Evolutionary conservation across 2,113 vertebrate genomes (phyloP).

Genomic region (Poeciliopsis prolifica): DNA sequence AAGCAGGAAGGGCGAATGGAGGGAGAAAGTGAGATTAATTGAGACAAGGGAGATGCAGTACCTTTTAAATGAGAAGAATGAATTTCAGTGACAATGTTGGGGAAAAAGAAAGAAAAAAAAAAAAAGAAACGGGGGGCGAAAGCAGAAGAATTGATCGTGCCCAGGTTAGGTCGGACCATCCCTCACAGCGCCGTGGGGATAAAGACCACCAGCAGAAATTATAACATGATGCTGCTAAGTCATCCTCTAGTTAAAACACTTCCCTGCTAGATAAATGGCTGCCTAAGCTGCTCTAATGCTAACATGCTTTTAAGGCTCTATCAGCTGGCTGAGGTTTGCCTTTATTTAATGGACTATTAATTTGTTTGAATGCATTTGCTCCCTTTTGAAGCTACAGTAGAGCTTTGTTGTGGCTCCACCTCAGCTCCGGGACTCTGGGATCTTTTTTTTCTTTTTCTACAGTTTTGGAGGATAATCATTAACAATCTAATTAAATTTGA

Average conservation of each 20-base stretch:
- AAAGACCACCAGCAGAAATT: slow-evolving; percentile 56
- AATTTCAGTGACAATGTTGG: slow-evolving; percentile 62
- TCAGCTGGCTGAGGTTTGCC: slow-evolving; percentile 53
- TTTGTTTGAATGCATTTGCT: slow-evolving; percentile 70
- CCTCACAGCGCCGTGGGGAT: slow-evolving; percentile 45
- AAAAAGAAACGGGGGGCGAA: neutral
- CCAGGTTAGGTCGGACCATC: slow-evolving; percentile 55
- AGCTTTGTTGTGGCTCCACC: slow-evolving; percentile 45
- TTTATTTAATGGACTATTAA: slow-evolving; percentile 79
- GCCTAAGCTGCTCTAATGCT: slow-evolving; percentile 59
- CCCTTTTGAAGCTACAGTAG: slow-evolving; percentile 43
- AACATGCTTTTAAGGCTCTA: slow-evolving; percentile 71
- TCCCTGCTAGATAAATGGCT: slow-evolving; percentile 52
- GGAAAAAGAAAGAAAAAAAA: too few relatives aligned
- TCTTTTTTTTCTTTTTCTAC: slow-evolving; percentile 38
- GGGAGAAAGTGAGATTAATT: slow-evolving; percentile 69
- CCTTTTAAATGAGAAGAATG: slow-evolving; percentile 77
- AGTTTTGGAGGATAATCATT: slow-evolving; percentile 51
- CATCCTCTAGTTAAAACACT: slow-evolving; percentile 37
- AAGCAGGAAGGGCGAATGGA: slow-evolving; percentile 66
- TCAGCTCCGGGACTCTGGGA: slow-evolving; percentile 26
- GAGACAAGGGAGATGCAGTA: slow-evolving; percentile 72
- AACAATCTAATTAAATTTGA: slow-evolving; percentile 69
- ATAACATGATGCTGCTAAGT: slow-evolving; percentile 34
- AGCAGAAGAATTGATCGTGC: slow-evolving; percentile 56